A percentile compares a stretch with the other conserved stretches of the same genome.
Conservation (phyloP, 92 coral and sea anemone species). For the Zoanthus sansibaricus region DNA sequence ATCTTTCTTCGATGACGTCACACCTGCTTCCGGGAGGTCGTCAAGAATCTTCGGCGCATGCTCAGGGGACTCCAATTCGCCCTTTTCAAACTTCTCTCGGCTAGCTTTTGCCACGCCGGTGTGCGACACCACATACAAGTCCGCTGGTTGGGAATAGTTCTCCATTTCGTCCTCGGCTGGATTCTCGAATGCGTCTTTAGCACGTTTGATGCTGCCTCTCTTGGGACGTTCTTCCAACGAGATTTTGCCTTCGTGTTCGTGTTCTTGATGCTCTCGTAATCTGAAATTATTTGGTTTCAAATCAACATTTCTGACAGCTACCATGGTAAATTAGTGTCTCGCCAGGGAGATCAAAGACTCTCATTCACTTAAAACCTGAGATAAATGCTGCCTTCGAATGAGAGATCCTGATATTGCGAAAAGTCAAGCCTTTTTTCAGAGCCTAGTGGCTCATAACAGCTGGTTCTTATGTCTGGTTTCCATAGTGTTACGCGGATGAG, state of each 20-base stretch:
- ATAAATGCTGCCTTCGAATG: too few species aligned
- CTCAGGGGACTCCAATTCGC: conserved; percentile 36
- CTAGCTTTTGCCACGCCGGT: conserved; percentile 57
- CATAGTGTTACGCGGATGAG: too few species aligned
- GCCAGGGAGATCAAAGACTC: too few species aligned
- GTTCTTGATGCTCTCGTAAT: conserved; percentile 48
- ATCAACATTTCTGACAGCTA: not conserved
- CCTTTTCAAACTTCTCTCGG: conserved; percentile 63
- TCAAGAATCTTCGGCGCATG: conserved; percentile 51
- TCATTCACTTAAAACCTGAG: too few species aligned
- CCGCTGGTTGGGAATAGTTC: conserved; percentile 64
- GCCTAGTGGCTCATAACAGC: too few species aligned
- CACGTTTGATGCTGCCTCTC: conserved; percentile 75
- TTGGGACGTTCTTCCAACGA: conserved; percentile 74
- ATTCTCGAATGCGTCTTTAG: conserved; percentile 71
- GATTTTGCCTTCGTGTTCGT: conserved; percentile 76
- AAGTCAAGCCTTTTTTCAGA: too few species aligned
- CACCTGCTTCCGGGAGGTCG: conserved; percentile 62
- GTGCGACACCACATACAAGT: conserved; percentile 75
- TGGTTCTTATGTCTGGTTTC: too few species aligned
- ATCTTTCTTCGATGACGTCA: conserved; percentile 36
- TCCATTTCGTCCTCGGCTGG: conserved; percentile 56
- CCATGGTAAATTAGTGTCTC: too few species aligned
- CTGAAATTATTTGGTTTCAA: not conserved
- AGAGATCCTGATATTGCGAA: too few species aligned